phyloP scores from a whole-genome alignment of 2,888 invertebrate species.

The Limulus polyphemus region DNA sequence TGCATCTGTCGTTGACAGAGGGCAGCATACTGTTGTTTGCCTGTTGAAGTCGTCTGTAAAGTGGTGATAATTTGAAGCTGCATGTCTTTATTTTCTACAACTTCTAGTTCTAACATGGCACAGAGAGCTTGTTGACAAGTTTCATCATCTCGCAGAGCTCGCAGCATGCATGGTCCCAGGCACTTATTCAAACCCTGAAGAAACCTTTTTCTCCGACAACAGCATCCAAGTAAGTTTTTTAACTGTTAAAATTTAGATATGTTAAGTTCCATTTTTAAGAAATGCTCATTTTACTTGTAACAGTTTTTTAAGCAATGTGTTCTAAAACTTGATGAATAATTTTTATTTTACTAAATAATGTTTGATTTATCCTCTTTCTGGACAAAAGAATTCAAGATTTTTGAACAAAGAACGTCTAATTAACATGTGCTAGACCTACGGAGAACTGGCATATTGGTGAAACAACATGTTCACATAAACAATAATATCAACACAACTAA shows the following conservation, averaged over 20 bases:
- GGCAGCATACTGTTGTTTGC: conserved; percentile 53
- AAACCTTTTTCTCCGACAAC: conserved; percentile 57
- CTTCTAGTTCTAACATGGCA: conserved; percentile 62
- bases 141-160: conserved; percentile 51
- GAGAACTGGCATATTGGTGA: too few species aligned
- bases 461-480: too few species aligned
- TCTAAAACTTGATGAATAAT: too few species aligned
- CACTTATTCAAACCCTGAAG: conserved; percentile 53
- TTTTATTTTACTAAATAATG: too few species aligned
- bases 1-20: conserved; percentile 59
- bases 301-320: too few species aligned
- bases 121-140: conserved; percentile 50
- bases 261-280: background rate
- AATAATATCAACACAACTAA: too few species aligned
- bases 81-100: conserved; percentile 46
- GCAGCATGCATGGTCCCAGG: conserved; percentile 54
- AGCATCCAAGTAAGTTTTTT: conserved; percentile 48
- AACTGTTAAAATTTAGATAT: conserved; percentile 31
- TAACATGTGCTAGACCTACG: too few species aligned
- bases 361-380: too few species aligned
- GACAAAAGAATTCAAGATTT: too few species aligned
- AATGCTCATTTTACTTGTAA: background rate
- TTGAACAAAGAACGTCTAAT: too few species aligned
- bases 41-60: conserved; percentile 56
- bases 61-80: conserved; percentile 57